Evolutionary conservation across 2,113 vertebrate genomes (phyloP).

Genomic region (Lanius collurio): DNA sequence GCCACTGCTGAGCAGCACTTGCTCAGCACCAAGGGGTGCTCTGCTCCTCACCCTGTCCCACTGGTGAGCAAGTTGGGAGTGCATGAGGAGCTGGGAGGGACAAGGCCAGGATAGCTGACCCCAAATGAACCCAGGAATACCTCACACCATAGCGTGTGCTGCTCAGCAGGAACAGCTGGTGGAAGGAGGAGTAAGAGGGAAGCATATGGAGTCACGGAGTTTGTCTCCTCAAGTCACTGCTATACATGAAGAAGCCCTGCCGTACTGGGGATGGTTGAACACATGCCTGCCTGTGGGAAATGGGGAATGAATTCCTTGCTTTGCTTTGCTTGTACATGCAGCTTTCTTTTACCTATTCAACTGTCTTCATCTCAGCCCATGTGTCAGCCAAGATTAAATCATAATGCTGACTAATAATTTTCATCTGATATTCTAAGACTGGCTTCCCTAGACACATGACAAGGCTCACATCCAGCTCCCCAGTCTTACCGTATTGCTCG

Average conservation of each 20-base stretch:
- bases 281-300: background rate
- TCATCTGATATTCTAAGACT: background rate
- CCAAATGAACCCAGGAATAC: background rate
- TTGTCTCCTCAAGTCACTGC: background rate
- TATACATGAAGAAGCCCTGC: accelerated
- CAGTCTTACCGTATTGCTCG: conserved; percentile 85
- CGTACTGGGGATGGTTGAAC: background rate
- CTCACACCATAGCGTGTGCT: accelerated
- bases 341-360: background rate
- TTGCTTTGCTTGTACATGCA: background rate
- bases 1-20: background rate
- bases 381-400: accelerated
- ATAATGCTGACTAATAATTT: background rate
- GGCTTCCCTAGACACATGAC: background rate
- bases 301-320: background rate
- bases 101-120: background rate
- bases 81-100: background rate
- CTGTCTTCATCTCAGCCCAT: background rate
- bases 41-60: background rate
- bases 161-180: background rate
- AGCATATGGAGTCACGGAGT: accelerated
- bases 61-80: background rate
- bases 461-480: background rate
- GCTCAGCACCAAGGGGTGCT: background rate
- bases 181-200: background rate